Evolutionary conservation across 2,888 invertebrate genomes (phyloP).

Genomic region (Proisotoma minuta): DNA sequence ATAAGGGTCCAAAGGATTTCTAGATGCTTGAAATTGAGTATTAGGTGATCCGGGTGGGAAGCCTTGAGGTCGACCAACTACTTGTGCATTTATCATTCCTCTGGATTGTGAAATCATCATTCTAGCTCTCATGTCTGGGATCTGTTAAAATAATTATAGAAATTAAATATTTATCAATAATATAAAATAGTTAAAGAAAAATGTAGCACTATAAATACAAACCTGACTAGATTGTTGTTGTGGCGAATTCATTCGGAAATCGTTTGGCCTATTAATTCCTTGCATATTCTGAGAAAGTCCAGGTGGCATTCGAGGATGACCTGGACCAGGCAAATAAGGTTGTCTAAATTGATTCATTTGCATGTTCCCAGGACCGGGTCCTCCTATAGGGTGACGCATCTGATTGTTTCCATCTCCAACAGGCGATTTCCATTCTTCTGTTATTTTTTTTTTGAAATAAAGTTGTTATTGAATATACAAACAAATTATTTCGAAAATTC

Average conservation of each 20-base stretch:
- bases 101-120: conserved; percentile 52
- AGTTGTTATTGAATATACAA: not conserved
- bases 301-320: conserved; percentile 36
- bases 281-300: conserved; percentile 5
- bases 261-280: conserved; percentile 10
- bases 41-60: conserved; percentile 6
- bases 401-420: not conserved
- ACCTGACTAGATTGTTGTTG: conserved; percentile 17
- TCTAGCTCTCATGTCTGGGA: conserved; percentile 57
- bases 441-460: not conserved
- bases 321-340: conserved; percentile 40
- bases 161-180: not conserved
- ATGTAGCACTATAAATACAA: conserved; percentile 39
- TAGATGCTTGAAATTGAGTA: conserved; percentile 35
- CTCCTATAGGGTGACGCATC: conserved; percentile 12
- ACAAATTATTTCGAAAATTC: not conserved
- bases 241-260: conserved; percentile 11
- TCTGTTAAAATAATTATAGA: conserved; percentile 35
- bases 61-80: conserved; percentile 36
- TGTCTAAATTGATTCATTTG: conserved; percentile 41
- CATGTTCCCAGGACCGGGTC: not conserved
- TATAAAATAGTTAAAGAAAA: not conserved
- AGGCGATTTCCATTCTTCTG: conserved; percentile 10
- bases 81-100: not conserved
- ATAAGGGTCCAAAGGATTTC: conserved; percentile 51